phyloP scores from a whole-genome alignment of 37 sponge, comb jelly and placozoan genomes.

The Tethya wilhelma region DNA sequence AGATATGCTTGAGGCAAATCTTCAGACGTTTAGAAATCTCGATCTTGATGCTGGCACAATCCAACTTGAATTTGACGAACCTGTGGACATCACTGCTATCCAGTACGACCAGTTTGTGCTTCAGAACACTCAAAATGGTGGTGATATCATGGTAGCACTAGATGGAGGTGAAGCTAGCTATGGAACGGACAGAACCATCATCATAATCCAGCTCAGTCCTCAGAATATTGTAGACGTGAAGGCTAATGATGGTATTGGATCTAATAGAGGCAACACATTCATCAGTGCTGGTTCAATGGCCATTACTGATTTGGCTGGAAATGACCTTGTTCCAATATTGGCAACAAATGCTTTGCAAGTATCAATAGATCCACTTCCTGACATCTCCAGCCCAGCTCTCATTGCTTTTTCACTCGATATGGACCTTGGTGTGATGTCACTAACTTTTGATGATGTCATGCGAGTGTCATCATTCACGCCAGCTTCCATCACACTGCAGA shows the following conservation, averaged over 20 bases:
- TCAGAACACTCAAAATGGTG: constrained; percentile 43
- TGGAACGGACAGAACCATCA: constrained; percentile 21
- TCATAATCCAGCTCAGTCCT: constrained; percentile 56
- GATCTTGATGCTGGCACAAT: constrained; percentile 64
- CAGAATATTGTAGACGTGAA: constrained; percentile 70
- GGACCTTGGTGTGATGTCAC: constrained; percentile 50
- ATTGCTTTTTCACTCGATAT: constrained; percentile 69
- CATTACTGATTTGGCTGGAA: constrained; percentile 63
- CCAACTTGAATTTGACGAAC: constrained; percentile 78
- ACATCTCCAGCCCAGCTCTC: constrained; percentile 53
- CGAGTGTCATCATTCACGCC: constrained; percentile 40
- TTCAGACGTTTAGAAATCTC: constrained; percentile 55
- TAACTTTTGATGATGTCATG: constrained; percentile 85
- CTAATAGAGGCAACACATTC: constrained; percentile 28
- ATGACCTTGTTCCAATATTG: constrained; percentile 42
- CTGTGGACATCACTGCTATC: constrained; percentile 57
- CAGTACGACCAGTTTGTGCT: constrained; percentile 57
- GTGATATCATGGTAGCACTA: constrained; percentile 46
- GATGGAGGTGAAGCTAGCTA: constrained; percentile 37
- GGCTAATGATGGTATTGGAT: constrained; percentile 43
- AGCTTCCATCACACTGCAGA: constrained; percentile 65
- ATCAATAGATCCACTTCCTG: constrained; percentile 2
- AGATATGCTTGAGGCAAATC: constrained; percentile 46
- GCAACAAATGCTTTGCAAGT: constrained; percentile 25
- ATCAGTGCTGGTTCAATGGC: constrained; percentile 44